Evolutionary conservation across 1,140 invertebrate genomes (phyloP), one percentile per base, ranked within the genome.

Genomic region (Mycetomoellerius zeteki): DNA sequence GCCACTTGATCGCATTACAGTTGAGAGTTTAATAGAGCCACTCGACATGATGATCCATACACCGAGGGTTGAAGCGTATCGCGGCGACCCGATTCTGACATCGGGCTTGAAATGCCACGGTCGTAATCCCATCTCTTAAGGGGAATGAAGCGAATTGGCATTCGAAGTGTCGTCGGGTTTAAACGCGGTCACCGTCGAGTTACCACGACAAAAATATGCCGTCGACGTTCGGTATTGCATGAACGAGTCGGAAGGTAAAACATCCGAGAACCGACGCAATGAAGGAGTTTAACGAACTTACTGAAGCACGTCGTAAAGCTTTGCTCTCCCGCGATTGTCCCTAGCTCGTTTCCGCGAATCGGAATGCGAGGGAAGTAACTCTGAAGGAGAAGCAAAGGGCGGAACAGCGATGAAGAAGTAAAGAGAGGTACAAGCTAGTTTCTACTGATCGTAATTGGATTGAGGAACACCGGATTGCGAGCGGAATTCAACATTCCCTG

Each of bases 231-330:
- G 19, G 67, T 50, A 47, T 76, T 30, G 47, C 82, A 52, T 14
- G 71, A 60, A 47, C 58, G 47, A n/a, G 52, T 12, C 33, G 76
- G 62, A 58, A 67, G 56, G 77, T 56, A 75, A 87, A 89, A 85
- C 80, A 87, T 56, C 33, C 60, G 37, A 8, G 47, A 30, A 77
- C 19, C 87, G 86, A 64, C 62, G 88, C 88, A 72, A 86, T 30
- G 76, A 73, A 81, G 85, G 58, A 80, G 62, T 90, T 86, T 90
- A 90, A 91, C 90, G 89, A 91, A 91, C 90, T 86, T 76, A 65
- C 54, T 67, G 82, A 88, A 91, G 84, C 82, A 76, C 67, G 43
- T 90, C 90, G 84, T 91, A 88, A 90, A 91, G 84, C 71, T 87
- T 56, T 47, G 47, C 81, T 87, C 58, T 85, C 27, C 52, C 54